Evolutionary conservation across 2,797 vertebrate species (phyloP), one percentile per base, ranked within the genome.

Genomic region (Eulemur coronatus): DNA sequence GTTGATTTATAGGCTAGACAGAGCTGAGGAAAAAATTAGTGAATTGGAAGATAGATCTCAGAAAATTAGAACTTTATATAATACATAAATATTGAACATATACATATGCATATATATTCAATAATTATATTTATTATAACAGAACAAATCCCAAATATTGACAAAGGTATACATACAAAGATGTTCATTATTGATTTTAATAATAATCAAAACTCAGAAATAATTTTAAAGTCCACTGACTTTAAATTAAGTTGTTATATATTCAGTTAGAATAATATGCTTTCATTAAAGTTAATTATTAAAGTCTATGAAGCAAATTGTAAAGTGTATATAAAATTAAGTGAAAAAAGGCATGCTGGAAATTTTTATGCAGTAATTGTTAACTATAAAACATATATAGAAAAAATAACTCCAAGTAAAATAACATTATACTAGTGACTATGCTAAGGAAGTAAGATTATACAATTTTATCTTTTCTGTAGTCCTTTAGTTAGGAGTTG

Each of bases 261-360:
- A 59, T 63, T 69, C 48, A 79, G 35, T 91, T 69, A 4, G 22
- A 73, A 82, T 28, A 76, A 18, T 50, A 89, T 41, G 35, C 8
- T 65, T 82, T 75, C n/a, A 59, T 92, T 95, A 84, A 87, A 96
- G 82, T 63, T 85, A 88, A 81, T 35, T 46, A 38, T n/a, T 59
- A n/a, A 95, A 82, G 22, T 46, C 55, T 86, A n/a, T 46, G 28
- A 75, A 78, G 26, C 57, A 85, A 72, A 92, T 26, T 92, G 30
- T 33, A 57, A 91, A 84, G 84, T 52, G 26, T n/a, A 57, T 50
- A 50, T 38, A 38, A 94, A 91, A 69, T 84, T 24, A 88, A 79
- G 20, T 59, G 46, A 46, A 70, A 73, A 88, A 96, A 94, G 75
- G 52, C 10, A 59, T 43, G 52, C 30, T 43, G 43, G 30, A 67